phyloP scores from a whole-genome alignment of 2,888 invertebrate genomes.

The Pasiphila rectangulata region DNA sequence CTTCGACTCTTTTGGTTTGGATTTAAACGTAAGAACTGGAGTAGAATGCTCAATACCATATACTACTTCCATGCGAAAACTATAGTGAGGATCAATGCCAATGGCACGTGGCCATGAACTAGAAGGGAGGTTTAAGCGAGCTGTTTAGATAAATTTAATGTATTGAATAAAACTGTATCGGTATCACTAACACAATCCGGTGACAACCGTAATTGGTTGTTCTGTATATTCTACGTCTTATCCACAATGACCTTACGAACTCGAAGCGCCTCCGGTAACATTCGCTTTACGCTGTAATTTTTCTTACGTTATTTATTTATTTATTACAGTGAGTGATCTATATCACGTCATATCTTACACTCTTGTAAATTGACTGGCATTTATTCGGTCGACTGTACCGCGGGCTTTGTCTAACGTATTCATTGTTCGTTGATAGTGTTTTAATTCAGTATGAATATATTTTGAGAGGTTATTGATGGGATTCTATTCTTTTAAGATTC shows the following conservation, averaged over 20 bases:
- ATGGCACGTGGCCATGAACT: no score
- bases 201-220: background rate
- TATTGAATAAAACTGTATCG: no score
- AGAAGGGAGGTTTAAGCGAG: no score
- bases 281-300: conserved; percentile 81
- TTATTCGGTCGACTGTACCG: conserved; percentile 55
- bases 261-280: conserved; percentile 75
- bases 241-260: conserved; percentile 49
- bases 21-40: no score
- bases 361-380: conserved; percentile 77
- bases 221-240: conserved; percentile 15
- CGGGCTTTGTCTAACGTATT: conserved; percentile 41
- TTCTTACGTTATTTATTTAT: conserved; percentile 81
- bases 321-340: conserved; percentile 80
- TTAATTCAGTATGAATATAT: conserved; percentile 28
- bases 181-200: no score
- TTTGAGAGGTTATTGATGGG: conserved; percentile 24
- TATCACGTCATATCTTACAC: conserved; percentile 81
- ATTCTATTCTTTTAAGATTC: conserved; percentile 8
- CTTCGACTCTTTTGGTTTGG: no score
- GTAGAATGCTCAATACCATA: no score
- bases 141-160: no score
- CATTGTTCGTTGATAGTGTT: conserved; percentile 38
- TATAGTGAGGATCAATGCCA: no score
- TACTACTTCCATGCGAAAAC: no score